phyloP scores from a whole-genome alignment of 2,888 invertebrate genomes.

The Loripinus fragilis region DNA sequence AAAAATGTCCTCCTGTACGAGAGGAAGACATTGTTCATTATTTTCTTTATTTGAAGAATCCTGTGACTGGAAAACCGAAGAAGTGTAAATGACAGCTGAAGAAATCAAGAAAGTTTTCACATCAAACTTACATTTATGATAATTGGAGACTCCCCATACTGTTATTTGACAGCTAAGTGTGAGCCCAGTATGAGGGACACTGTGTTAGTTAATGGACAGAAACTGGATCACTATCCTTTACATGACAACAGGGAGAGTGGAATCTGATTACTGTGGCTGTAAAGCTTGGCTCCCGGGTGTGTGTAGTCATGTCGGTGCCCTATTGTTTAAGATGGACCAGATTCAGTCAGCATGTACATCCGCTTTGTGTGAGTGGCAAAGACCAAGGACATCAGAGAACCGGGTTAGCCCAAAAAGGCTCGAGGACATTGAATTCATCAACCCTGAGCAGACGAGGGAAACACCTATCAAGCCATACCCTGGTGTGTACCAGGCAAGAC shows the following conservation, averaged over 20 bases:
- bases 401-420: background rate
- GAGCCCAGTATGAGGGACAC: too few species aligned
- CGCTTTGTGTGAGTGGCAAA: background rate
- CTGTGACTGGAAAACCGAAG: slow-evolving; percentile 10
- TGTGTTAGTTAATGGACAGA: too few species aligned
- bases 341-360: slow-evolving; percentile 26
- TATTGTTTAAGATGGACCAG: slow-evolving; percentile 4
- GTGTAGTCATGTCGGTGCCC: slow-evolving; percentile 19
- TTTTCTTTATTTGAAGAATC: slow-evolving; percentile 2
- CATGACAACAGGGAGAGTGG: slow-evolving; percentile 14
- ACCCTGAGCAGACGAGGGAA: background rate
- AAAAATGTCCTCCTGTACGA: background rate
- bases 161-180: too few species aligned
- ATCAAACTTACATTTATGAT: background rate
- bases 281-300: slow-evolving; percentile 18
- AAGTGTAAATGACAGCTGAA: slow-evolving; percentile 7
- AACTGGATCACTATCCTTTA: background rate
- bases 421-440: background rate
- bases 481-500: background rate
- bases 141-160: background rate
- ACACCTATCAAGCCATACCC: background rate
- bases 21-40: background rate
- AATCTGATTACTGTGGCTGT: slow-evolving; percentile 7
- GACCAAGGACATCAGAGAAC: background rate
- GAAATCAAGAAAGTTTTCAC: slow-evolving; percentile 1